These are phyloP conservation scores for Enhydra lutris DNA, from an alignment of 2,113 vertebrate species.

Conservation along the genomic window DNA sequence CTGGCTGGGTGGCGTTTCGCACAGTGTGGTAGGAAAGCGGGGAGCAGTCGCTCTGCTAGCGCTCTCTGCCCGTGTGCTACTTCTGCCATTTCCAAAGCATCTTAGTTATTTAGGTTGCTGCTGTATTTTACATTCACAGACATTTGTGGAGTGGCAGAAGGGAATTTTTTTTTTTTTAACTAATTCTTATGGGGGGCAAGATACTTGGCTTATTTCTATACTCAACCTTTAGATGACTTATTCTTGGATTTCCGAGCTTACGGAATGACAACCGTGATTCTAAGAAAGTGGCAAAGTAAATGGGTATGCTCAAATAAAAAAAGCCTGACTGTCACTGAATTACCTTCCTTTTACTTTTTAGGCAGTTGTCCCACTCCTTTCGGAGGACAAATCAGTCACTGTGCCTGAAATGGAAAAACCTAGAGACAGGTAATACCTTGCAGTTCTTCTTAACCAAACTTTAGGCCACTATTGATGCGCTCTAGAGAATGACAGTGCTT, in stretches of 20 bases:
- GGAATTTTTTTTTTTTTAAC: not conserved
- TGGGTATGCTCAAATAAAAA: not conserved
- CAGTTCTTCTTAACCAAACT: not conserved
- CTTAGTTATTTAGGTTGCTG: not conserved
- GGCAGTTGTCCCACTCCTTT: constrained; percentile 58
- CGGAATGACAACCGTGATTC: not conserved
- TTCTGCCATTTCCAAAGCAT: not conserved
- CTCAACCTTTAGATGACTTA: not conserved
- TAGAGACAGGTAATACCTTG: constrained; percentile 74
- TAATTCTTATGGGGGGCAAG: not conserved
- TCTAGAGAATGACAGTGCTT: not conserved
- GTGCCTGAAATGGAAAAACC: constrained; percentile 50
- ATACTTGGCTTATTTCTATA: not conserved
- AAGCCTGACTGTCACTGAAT: not conserved
- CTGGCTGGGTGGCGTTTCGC: rapidly evolving
- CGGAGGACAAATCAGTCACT: constrained; percentile 43
- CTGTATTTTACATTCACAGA: not conserved
- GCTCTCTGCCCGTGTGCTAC: not conserved
- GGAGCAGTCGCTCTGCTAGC: no score
- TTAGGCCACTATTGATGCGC: not conserved
- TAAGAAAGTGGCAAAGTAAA: constrained; percentile 17
- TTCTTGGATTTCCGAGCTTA: not conserved
- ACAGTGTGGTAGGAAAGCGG: not conserved
- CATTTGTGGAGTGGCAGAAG: not conserved
- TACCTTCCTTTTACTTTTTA: constrained; percentile 30